Percentiles rank a stretch among this genome's conserved stretches.
Evolutionary conservation across 2,888 invertebrate species (phyloP).

Genomic region (Deroplatys truncata): DNA sequence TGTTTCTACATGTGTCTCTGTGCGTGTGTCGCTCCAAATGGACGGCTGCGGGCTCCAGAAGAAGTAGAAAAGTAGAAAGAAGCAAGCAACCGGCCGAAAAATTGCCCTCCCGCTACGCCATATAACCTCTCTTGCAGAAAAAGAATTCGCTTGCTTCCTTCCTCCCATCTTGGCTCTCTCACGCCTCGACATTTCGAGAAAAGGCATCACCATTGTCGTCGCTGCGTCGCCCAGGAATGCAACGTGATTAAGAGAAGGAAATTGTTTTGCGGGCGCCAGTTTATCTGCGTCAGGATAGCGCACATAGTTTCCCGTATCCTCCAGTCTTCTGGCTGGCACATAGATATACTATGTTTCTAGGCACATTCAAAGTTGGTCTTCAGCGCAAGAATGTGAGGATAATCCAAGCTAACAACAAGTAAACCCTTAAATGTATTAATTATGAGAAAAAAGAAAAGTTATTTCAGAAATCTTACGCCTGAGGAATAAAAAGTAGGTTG

Average conservation of each 20-base stretch:
- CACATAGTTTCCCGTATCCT: neutral
- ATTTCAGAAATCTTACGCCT: too few relatives aligned
- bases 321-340: neutral
- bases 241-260: slow-evolving; percentile 8
- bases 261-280: slow-evolving; percentile 6
- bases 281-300: slow-evolving; percentile 1
- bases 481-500: too few relatives aligned
- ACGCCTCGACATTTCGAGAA: neutral
- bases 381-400: neutral
- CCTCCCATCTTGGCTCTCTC: neutral
- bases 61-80: neutral
- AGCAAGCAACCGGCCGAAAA: neutral
- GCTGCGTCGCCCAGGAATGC: neutral
- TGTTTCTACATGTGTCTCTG: neutral
- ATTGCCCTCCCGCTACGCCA: neutral
- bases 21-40: neutral
- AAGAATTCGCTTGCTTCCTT: neutral
- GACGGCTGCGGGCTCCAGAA: neutral
- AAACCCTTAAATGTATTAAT: neutral
- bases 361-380: neutral
- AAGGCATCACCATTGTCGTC: neutral
- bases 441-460: too few relatives aligned
- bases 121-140: neutral
- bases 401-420: neutral
- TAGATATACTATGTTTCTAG: neutral